Evolutionary conservation across 1,140 invertebrate genomes (phyloP), one percentile per base, ranked within the genome.

Genomic region (Macrotrachela quadricornifera): DNA sequence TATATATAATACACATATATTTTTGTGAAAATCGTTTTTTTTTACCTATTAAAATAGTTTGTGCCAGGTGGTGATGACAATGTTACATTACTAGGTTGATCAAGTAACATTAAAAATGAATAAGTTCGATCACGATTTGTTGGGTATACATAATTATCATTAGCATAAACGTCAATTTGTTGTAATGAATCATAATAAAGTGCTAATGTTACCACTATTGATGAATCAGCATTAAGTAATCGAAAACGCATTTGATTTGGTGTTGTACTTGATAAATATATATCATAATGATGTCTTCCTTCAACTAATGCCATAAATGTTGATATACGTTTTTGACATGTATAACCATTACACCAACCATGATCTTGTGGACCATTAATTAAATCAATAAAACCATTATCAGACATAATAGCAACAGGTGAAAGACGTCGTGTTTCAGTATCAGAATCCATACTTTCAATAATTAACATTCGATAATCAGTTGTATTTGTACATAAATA

Each of bases 331-430:
- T 62, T 62, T 40, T 61, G 58, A 56, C 68, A 70, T 6, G 68
- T 67, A 46, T 70, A 70, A 12, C 67, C 65, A 30, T 52, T 56
- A 57, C 66, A 68, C 65, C 65, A 67, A 12, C 65, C 65, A 49
- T 67, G 65, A 54, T 69, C 68, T 59, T 64, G 61, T 14, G 68
- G 68, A 10, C 68, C 68, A 57, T 70, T 70, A 13, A 70, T 62
- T 10, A 70, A 60, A 50, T 70, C 67, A 38, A 70, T 43, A 47
- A 67, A 68, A 36, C 39, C 38, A 21, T 46, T 51, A 13, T 66
- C 59, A 16, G 44, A 42, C 1, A 61, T 30, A 8, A 70, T 46
- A 21, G 67, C 67, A 0, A 69, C 60, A 0, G 68, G 68, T 10
- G 66, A 68, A 0, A 70, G 42, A 8, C 66, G 52, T 10, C 68